Conservation (phyloP, 1,140 invertebrate genomes). For the Anagrus nilaparvatae region DNA sequence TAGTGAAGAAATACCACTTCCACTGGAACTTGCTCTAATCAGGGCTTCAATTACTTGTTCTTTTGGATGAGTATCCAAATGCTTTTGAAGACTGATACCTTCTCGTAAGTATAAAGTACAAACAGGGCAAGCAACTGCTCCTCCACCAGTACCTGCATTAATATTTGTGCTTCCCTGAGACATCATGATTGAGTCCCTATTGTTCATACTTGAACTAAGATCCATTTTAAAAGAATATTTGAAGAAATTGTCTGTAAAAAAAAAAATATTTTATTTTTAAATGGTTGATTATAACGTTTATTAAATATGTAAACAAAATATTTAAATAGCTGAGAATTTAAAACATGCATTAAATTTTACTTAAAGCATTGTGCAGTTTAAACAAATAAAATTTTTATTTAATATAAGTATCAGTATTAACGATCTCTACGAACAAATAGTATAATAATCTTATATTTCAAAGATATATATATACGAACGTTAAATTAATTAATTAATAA, state of each 20-base stretch:
- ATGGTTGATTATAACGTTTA: conserved; percentile 1
- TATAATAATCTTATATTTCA: too few species aligned
- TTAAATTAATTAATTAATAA: too few species aligned
- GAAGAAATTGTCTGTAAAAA: background rate
- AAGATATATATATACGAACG: too few species aligned
- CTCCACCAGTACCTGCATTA: conserved; percentile 14
- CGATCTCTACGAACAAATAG: too few species aligned
- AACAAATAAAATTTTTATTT: too few species aligned
- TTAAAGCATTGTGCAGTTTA: too few species aligned
- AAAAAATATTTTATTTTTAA: background rate
- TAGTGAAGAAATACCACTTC: conserved; percentile 16
- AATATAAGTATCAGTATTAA: too few species aligned
- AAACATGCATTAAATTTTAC: too few species aligned
- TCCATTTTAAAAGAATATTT: background rate
- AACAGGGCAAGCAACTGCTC: conserved; percentile 57
- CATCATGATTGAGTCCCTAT: background rate
- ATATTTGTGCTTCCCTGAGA: conserved; percentile 6
- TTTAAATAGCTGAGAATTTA: too few species aligned
- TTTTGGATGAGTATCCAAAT: conserved; percentile 75
- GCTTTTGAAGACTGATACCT: conserved; percentile 66
- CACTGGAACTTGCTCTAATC: conserved; percentile 43
- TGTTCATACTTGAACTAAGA: background rate
- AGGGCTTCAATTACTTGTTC: conserved; percentile 78
- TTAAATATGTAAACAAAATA: conserved; percentile 1
- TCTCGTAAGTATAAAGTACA: conserved; percentile 71